phyloP scores from a whole-genome alignment of 1,140 invertebrate species.

The Trichoplusia ni region DNA sequence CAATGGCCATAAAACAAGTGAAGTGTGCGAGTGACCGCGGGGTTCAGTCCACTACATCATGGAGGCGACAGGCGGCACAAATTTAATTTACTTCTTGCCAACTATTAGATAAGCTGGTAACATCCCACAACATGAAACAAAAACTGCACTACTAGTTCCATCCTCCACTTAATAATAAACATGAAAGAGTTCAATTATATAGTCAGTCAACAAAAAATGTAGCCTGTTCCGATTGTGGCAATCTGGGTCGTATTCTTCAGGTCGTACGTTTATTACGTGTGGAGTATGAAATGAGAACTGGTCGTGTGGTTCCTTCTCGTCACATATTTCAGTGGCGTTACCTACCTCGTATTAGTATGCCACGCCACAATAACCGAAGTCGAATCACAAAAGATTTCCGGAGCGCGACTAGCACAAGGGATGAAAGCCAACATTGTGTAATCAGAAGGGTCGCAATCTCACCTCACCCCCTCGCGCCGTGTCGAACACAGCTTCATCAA shows the following conservation, averaged over 20 bases:
- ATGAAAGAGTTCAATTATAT: too few relatives aligned
- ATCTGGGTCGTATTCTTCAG: slow-evolving; percentile 21
- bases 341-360: slow-evolving; percentile 77
- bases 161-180: too few relatives aligned
- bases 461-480: slow-evolving; percentile 62
- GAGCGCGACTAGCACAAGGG: slow-evolving; percentile 77
- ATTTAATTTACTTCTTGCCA: slow-evolving; percentile 55
- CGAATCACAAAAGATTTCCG: slow-evolving; percentile 81
- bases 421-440: slow-evolving; percentile 80
- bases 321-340: slow-evolving; percentile 64
- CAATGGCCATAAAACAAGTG: slow-evolving; percentile 30
- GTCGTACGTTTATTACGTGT: slow-evolving; percentile 28
- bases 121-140: slow-evolving; percentile 9
- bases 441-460: slow-evolving; percentile 80
- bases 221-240: neutral
- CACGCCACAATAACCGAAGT: slow-evolving; percentile 76
- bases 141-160: neutral
- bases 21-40: slow-evolving; percentile 32
- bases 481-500: slow-evolving; percentile 77
- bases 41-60: slow-evolving; percentile 50
- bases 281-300: slow-evolving; percentile 40
- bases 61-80: slow-evolving; percentile 56
- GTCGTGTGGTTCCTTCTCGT: slow-evolving; percentile 45
- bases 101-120: slow-evolving; percentile 34
- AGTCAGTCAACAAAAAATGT: neutral